Base-by-base conservation (phyloP, 1,140 invertebrate genomes). In the Leptinotarsa lineolata region DNA sequence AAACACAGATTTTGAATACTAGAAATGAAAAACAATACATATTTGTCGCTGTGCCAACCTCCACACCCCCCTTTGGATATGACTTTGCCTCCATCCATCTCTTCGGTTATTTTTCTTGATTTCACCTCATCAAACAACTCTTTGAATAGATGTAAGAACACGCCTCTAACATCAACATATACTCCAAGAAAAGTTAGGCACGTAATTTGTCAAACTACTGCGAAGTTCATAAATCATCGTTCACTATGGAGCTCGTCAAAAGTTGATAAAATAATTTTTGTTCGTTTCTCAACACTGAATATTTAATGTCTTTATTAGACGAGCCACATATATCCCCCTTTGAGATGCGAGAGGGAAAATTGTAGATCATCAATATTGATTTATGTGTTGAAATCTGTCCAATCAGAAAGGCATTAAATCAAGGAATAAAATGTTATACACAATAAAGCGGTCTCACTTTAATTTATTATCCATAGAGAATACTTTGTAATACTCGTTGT, bases 321-420 rank as follows among this genome's bases (percentile, higher is more conserved):
- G 45, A 20, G 11, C 60, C 15, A 63, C 20, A 63, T 8, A 63
- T 6, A 63, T 63, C 15, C 39, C 61, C 48, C 48, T 21, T 21
- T 45, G 45, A 45, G 18, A 30, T 45, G 48, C 22, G 15, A 8
- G 18, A 68, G 45, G 45, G 13, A 68, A 68, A 68, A 68, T 45
- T 68, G 20, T 68, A 45, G 67, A 54, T 67, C 30, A 45, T 68
- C 67, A 54, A 54, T 68, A 68, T 54, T 68, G 67, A 68, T 68
- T 68, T 68, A 68, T 68, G 67, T 68, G 67, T 54, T 68, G 67
- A 68, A 68, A 68, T 68, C 44, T 68, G 20, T 68, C 67, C 67
- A 68, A 68, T 68, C 67, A 68, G 16, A 68, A 68, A 48, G 46
- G 67, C 44, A 68, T 45, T 68, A 68, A 68, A 68, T 68, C 67